Base-by-base conservation (phyloP, 2,113 vertebrate species). In the Tragulus kanchil region DNA sequence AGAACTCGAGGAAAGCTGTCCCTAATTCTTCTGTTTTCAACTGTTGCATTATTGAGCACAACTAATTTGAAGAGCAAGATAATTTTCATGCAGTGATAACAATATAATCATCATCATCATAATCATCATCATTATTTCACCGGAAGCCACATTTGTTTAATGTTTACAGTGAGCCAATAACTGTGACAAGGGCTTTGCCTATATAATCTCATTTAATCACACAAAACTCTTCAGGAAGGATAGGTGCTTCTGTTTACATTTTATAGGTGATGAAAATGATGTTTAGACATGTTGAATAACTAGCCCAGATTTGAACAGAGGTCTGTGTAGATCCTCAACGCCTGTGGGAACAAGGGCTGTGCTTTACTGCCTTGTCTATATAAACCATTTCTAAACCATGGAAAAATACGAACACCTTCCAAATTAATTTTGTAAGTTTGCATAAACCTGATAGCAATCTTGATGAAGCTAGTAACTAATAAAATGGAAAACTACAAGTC, bases 271-370 rank as follows among this genome's bases (percentile, higher is more conserved):
- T 25, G 42, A 78, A 75, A 93, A 31, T n/a, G 28, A 58, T 90
- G 25, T 11, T 62, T 77, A 93, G 4, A 85, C 45, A 89, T 52
- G 21, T 85, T 81, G 85, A 90, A 75, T 85, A 90, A 95, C 50
- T 65, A 58, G 6, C n/a, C 45, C 69, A 67, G 36, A 8, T 13
- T 26, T 77, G 69, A 58, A 93, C 26, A 19, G 5, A 90, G 25
- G 28, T 56, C 45, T 67, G 8, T 61, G 7, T 8, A 31, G 26
- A 48, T 42, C 13, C 59, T 28, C 58, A 64, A 77, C 75, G 5
- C 19, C n/a, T 52, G 17, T 17, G 26, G 45, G 23, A 42, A 94
- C 21, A 69, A 62, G 25, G 17, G 31, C 61, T 36, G 45, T 25
- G 21, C 69, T 73, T 73, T 42, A 73, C 42, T 73, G 21, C 69